phyloP scores from a whole-genome alignment of 1,140 invertebrate genomes.

The Mamestra configurata region DNA sequence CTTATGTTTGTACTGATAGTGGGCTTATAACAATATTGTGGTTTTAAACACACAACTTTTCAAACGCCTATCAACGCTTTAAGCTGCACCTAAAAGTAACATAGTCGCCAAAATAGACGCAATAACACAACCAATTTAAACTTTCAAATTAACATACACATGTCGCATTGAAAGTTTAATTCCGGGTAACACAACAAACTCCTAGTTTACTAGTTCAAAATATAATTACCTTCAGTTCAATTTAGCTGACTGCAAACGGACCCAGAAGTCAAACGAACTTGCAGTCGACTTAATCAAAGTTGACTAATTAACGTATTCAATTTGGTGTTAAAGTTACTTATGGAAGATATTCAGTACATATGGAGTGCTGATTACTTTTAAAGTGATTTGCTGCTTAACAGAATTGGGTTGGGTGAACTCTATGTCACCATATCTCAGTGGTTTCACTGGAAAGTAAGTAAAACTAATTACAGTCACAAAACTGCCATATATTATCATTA shows the following conservation, averaged over 20 bases:
- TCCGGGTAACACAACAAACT: slow-evolving; percentile 2
- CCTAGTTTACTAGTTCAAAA: slow-evolving; percentile 19
- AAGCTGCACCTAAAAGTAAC: background rate
- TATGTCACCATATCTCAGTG: no score
- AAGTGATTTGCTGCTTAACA: no score
- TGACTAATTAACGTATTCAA: slow-evolving; percentile 33
- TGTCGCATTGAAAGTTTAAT: slow-evolving; percentile 15
- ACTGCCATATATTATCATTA: no score
- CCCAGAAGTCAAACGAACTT: slow-evolving; percentile 21
- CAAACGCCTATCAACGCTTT: background rate
- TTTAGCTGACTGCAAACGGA: slow-evolving; percentile 28
- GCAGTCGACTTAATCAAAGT: slow-evolving; percentile 38
- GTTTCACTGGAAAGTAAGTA: no score
- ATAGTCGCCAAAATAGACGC: background rate
- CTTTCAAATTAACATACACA: background rate
- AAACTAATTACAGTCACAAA: no score
- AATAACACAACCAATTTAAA: slow-evolving; percentile 27
- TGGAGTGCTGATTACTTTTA: background rate
- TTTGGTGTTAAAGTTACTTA: background rate
- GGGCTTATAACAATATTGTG: no score
- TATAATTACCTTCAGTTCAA: slow-evolving; percentile 38
- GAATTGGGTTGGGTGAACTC: no score
- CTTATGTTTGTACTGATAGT: no score
- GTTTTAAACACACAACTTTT: no score
- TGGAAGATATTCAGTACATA: background rate